Conservation (phyloP, 2,888 invertebrate genomes). For the Hypena proboscidalis region DNA sequence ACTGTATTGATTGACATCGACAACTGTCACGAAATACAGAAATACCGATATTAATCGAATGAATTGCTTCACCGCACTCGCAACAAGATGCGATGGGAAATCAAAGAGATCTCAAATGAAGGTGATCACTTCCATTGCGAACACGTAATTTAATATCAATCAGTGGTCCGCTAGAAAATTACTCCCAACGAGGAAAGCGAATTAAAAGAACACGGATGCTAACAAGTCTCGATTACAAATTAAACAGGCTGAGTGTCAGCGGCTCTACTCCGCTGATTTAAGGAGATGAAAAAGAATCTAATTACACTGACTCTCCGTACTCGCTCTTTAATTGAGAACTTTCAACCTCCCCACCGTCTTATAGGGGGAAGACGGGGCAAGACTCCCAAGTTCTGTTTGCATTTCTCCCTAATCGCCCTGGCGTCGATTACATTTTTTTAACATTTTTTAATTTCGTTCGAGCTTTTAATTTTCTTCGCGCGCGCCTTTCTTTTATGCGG, state of each 20-base stretch:
- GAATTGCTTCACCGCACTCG: constrained; percentile 30
- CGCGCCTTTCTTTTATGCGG: constrained; percentile 75
- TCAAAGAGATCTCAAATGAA: constrained; percentile 42
- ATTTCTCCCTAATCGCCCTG: constrained; percentile 73
- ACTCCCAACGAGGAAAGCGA: constrained; percentile 66
- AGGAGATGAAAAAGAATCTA: constrained; percentile 83
- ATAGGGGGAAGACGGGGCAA: constrained; percentile 35
- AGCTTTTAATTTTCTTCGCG: constrained; percentile 84
- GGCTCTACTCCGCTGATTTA: constrained; percentile 72
- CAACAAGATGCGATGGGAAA: constrained; percentile 25
- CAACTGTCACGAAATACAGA: no score
- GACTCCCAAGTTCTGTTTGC: constrained; percentile 65
- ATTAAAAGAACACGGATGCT: constrained; percentile 76
- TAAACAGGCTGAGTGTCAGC: constrained; percentile 79
- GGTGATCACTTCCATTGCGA: constrained; percentile 35
- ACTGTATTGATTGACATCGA: neutral
- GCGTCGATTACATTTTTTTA: constrained; percentile 84
- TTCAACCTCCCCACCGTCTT: constrained; percentile 47
- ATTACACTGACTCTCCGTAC: constrained; percentile 78
- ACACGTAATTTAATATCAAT: constrained; percentile 71
- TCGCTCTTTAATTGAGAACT: constrained; percentile 83
- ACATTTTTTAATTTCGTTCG: constrained; percentile 83
- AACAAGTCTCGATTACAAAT: constrained; percentile 84
- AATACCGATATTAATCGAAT: no score
- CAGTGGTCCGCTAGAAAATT: constrained; percentile 58